These are phyloP conservation scores for Acrocephalus kingi DNA, from an alignment of 2,113 vertebrate species.

Conservation along the genomic window DNA sequence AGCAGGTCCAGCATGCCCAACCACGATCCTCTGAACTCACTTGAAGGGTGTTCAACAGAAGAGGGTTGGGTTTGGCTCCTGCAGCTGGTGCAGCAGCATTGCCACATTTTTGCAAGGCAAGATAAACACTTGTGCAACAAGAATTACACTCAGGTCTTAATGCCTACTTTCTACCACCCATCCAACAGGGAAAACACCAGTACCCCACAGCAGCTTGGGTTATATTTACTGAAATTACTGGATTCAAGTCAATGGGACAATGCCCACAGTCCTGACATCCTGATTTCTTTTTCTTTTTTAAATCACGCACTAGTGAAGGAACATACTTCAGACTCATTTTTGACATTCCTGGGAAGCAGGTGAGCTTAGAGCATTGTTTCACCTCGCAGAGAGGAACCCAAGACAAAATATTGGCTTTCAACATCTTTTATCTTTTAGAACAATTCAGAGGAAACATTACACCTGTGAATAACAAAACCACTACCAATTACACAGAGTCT, in stretches of 20 bases:
- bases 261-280: neutral
- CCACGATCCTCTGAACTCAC: rapidly evolving
- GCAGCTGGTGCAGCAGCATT: neutral
- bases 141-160: neutral
- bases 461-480: neutral
- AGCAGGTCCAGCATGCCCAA: rapidly evolving
- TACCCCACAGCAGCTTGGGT: neutral
- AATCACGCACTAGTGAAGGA: neutral
- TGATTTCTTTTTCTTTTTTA: neutral
- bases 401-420: neutral
- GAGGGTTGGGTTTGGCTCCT: neutral
- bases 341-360: neutral
- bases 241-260: neutral
- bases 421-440: neutral
- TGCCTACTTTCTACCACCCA: neutral
- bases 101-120: neutral
- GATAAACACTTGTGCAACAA: neutral
- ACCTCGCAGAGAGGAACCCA: neutral
- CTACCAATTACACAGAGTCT: neutral
- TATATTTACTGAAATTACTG: neutral
- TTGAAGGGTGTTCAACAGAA: neutral
- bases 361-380: neutral
- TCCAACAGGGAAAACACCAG: neutral
- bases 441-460: neutral
- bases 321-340: neutral